A percentile compares a stretch with the other conserved stretches of the same genome.
Conservation (phyloP, 2,888 invertebrate genomes). For the Orgyia antiqua region DNA sequence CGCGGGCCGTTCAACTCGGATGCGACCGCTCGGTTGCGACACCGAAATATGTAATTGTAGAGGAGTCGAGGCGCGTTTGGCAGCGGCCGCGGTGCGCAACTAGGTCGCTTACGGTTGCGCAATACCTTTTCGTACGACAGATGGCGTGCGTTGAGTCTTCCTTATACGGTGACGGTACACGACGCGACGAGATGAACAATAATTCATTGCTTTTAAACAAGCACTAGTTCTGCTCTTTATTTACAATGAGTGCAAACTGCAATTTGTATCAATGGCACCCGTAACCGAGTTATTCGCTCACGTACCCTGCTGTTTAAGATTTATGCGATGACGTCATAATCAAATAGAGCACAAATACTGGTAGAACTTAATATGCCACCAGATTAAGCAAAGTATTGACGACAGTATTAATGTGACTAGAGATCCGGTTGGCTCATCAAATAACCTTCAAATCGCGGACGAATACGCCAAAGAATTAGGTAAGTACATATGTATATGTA, state of each 20-base stretch:
- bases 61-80: slow-evolving; percentile 72
- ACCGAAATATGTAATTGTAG: slow-evolving; percentile 76
- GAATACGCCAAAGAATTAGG: slow-evolving; percentile 1
- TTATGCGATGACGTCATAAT: slow-evolving; percentile 20
- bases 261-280: slow-evolving; percentile 22
- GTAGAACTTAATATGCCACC: slow-evolving; percentile 26
- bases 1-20: slow-evolving; percentile 78
- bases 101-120: slow-evolving; percentile 70
- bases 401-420: slow-evolving; percentile 10
- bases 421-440: slow-evolving; percentile 3
- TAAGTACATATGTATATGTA: too few relatives aligned
- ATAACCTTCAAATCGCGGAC: neutral
- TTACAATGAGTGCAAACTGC: slow-evolving; percentile 28
- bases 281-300: slow-evolving; percentile 24
- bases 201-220: slow-evolving; percentile 22
- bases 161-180: slow-evolving; percentile 48
- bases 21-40: slow-evolving; percentile 73
- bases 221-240: slow-evolving; percentile 17
- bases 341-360: slow-evolving; percentile 6
- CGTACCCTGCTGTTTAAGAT: slow-evolving; percentile 16
- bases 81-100: slow-evolving; percentile 66
- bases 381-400: slow-evolving; percentile 23
- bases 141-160: slow-evolving; percentile 67
- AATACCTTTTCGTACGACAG: slow-evolving; percentile 60
- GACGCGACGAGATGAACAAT: too few relatives aligned